A percentile compares a stretch with the other conserved stretches of the same genome.
Conservation (phyloP, 2,113 vertebrate species). For the Emydura subglobosa region DNA sequence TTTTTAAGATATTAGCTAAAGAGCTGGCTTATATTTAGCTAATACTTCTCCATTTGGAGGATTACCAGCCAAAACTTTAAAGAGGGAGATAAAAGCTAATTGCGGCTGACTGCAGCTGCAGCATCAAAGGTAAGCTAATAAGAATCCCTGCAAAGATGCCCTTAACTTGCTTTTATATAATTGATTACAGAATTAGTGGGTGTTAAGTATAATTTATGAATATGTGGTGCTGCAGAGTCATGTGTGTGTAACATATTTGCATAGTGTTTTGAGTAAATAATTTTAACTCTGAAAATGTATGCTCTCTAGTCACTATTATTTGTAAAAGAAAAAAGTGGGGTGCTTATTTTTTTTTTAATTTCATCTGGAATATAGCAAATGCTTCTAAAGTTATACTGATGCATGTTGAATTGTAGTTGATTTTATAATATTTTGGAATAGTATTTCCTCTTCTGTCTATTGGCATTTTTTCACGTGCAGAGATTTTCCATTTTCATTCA, state of each 20-base stretch:
- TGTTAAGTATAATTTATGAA: neutral
- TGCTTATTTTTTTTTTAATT: neutral
- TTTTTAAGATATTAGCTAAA: neutral
- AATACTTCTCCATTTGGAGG: neutral
- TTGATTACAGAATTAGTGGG: neutral
- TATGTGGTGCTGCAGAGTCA: neutral
- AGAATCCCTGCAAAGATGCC: constrained; percentile 2
- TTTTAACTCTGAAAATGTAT: neutral
- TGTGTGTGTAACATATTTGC: neutral
- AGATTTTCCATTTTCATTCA: constrained; percentile 26
- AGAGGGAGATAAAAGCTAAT: neutral
- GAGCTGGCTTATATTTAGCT: neutral
- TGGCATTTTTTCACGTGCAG: neutral
- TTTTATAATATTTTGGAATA: neutral
- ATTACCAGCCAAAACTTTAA: neutral
- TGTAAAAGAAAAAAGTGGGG: neutral
- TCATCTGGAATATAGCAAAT: neutral
- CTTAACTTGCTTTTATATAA: neutral
- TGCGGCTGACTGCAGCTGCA: neutral
- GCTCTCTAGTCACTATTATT: neutral
- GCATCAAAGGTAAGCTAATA: neutral
- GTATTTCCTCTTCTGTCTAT: constrained; percentile 33
- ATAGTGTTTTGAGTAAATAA: neutral
- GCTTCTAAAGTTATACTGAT: neutral
- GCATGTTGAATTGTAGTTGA: neutral